These are phyloP conservation scores for Holocentrus rufus DNA, from an alignment of 2,797 vertebrate genomes.

Conservation along the genomic window DNA sequence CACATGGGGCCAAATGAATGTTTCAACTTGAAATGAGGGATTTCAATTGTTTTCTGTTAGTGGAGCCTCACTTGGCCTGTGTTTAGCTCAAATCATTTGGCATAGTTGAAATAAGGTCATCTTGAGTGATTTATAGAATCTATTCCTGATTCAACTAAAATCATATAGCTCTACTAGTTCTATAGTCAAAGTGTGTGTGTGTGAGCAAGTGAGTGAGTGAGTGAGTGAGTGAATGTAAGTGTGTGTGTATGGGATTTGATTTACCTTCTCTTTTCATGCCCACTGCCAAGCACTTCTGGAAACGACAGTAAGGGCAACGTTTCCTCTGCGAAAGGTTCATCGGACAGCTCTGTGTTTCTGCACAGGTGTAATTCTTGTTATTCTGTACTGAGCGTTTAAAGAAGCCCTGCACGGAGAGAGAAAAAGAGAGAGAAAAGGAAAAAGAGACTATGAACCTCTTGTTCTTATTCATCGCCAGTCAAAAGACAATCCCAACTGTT, in stretches of 20 bases:
- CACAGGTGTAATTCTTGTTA: conserved; percentile 84
- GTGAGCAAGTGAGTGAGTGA: not conserved
- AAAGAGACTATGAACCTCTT: not conserved
- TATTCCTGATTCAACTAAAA: too few relatives aligned
- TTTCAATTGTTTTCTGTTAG: not conserved
- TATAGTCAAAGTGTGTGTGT: not conserved
- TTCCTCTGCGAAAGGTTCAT: conserved; percentile 85
- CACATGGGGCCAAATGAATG: not conserved
- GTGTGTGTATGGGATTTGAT: not conserved
- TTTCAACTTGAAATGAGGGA: not conserved
- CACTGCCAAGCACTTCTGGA: conserved; percentile 86
- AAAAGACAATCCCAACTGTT: not conserved
- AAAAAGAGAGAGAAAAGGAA: conserved; percentile 10
- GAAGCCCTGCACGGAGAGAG: conserved; percentile 74
- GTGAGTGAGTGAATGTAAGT: not conserved
- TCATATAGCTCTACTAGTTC: not conserved
- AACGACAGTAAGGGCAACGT: conserved; percentile 85
- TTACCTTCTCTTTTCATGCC: conserved; percentile 87
- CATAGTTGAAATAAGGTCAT: not conserved
- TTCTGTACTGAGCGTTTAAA: conserved; percentile 88
- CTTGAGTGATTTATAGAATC: not conserved
- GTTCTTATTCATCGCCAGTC: not conserved
- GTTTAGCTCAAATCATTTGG: not conserved
- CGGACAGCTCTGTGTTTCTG: conserved; percentile 82
- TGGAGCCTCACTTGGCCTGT: not conserved